Base-by-base conservation (phyloP, 2,113 vertebrate species). In the Gallinago undulata region DNA sequence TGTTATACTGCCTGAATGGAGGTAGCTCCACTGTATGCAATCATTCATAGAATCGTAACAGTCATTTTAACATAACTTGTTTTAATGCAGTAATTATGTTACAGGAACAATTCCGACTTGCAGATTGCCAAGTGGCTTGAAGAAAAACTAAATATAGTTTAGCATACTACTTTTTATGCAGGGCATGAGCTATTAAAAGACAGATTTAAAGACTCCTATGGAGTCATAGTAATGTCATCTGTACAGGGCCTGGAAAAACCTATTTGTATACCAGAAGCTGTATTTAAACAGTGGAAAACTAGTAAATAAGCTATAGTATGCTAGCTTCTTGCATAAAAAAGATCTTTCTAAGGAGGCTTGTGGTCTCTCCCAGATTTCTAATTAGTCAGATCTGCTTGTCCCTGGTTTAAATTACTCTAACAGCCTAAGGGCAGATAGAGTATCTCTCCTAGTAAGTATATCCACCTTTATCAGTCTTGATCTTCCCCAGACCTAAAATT, bases 161-260 rank as follows among this genome's bases (percentile, higher is more conserved):
- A 89, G 77, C 74, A 76, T 1, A 56, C 57, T 45, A 92, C 70
- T 77, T 95, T 90, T 64, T 13, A 41, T 4, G 60, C 73, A 69
- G 62, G 83, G 45, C 62, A 63, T 0, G 41, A 91, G 86, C 95
- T 97, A 92, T 94, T 95, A 97, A 93, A 95, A 94, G 89, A 28
- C 19, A 27, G 0, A 9, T 45, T 72, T 80, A 51, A 84, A 92
- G 43, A 30, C 59, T 75, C 62, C 39, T 30, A 30, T 31, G 50
- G 69, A 91, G 91, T 79, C 94, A 91, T 45, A 43, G 53, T 6
- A 90, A 77, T 23, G 33, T 73, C 88, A 80, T 23, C 43, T 14
- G 53, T 2, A 31, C 53, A 33, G 77, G 62, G 41, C 70, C 62
- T 55, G 67, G 62, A 82, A 82, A 84, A 92, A n/a, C 11, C 50